Base-by-base conservation (phyloP, 2,113 vertebrate genomes). In the Entelurus aequoreus region DNA sequence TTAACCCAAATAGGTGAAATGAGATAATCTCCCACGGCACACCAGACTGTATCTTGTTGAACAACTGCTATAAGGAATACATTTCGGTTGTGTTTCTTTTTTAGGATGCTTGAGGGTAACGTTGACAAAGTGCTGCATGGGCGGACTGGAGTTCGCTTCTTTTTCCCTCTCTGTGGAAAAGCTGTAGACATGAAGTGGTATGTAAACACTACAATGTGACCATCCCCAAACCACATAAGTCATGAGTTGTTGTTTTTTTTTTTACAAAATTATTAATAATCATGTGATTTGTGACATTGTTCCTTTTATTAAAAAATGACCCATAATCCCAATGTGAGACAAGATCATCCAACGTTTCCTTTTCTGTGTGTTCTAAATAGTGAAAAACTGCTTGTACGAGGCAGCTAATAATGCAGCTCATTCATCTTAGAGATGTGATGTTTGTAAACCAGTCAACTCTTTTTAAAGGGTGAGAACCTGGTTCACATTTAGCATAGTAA, bases 81-180 rank as follows among this genome's bases (percentile, higher is more conserved):
- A 0, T 14, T 51, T 21, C 50, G 4, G 36, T 36, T n/a, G 13
- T 54, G 48, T 55, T 21, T 9, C 37, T 58, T 14, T 5, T 1
- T 28, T 77, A 96, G 95, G 67, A 76, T 94, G 68, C 74, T 96
- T 53, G 78, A 75, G 82, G 87, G 81, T 51, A 66, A 94, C n/a
- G 47, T 95, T 61, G 80, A 93, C 56, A 75, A 87, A 68, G 91
- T 94, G 68, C 35, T 93, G 42, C 83, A 81, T 1, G 90, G 88
- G 35, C 80, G 86, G 51, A 88, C 61, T 0, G 84, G 73, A 70
- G 79, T 94, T 63, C 87, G 73, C 11, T 89, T 95, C 82, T 94
- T 96, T 88, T 92, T 97, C 58, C 94, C 95, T 36, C 93, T 97
- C 54, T 96, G 94, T 84, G 95, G 95, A 68, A 97, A 97, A 92